phyloP scores from a whole-genome alignment of 2,888 invertebrate genomes.

The Endotricha flammealis region DNA sequence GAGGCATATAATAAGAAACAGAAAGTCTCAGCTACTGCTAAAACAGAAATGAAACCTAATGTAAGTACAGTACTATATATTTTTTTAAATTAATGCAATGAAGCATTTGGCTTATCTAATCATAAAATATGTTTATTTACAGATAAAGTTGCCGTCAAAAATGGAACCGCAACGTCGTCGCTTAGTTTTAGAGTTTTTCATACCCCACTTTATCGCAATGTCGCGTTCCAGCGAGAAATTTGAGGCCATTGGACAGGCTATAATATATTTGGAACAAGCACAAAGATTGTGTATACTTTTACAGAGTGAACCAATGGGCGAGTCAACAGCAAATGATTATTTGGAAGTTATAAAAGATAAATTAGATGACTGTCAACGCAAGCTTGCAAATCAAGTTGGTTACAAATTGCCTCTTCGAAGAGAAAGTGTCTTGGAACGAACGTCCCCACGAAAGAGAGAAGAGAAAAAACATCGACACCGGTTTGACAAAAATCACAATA shows the following conservation, averaged over 20 bases:
- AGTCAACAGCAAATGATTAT: slow-evolving; percentile 73
- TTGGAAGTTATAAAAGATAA: slow-evolving; percentile 74
- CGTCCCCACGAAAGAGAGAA: slow-evolving; percentile 30
- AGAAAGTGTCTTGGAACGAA: slow-evolving; percentile 43
- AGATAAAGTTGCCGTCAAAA: slow-evolving; percentile 60
- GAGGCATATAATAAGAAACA: slow-evolving; percentile 46
- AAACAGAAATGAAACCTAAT: slow-evolving; percentile 73
- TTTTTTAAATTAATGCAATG: no score
- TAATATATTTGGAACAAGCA: slow-evolving; percentile 84
- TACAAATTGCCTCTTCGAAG: slow-evolving; percentile 58
- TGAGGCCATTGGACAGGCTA: slow-evolving; percentile 78
- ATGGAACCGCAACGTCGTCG: slow-evolving; percentile 80
- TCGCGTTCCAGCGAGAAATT: slow-evolving; percentile 81
- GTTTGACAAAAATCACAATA: slow-evolving; percentile 50
- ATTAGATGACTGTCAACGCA: slow-evolving; percentile 65
- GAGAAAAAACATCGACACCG: slow-evolving; percentile 47
- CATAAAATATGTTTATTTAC: slow-evolving; percentile 30
- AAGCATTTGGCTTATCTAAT: no score
- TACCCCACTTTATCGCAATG: slow-evolving; percentile 85
- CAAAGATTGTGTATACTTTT: slow-evolving; percentile 81
- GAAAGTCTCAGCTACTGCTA: slow-evolving; percentile 44
- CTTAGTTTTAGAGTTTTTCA: slow-evolving; percentile 83
- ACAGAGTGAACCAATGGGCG: slow-evolving; percentile 76
- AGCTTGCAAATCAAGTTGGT: slow-evolving; percentile 56
- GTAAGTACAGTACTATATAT: no score